A percentile compares a stretch with the other conserved stretches of the same genome.
These are phyloP conservation scores for Pheucticus melanocephalus DNA, from an alignment of 2,113 vertebrate species.

Conservation along the genomic window DNA sequence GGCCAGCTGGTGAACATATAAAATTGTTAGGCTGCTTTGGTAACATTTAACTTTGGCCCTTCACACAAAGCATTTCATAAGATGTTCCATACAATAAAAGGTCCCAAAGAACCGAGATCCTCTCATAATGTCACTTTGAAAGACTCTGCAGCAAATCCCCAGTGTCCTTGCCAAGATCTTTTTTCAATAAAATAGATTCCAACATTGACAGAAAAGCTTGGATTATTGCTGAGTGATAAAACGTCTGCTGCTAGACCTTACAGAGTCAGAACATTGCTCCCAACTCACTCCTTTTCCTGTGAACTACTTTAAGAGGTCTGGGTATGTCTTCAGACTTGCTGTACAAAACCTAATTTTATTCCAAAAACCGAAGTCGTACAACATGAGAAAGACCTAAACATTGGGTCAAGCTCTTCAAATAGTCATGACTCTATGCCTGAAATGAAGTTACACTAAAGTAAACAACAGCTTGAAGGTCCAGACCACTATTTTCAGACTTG, in stretches of 20 bases:
- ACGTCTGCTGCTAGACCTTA: neutral
- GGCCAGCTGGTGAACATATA: neutral
- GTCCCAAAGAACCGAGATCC: neutral
- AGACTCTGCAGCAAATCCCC: neutral
- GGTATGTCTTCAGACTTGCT: neutral
- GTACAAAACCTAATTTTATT: neutral
- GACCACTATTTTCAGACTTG: neutral
- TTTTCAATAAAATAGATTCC: conserved; percentile 42
- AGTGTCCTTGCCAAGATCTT: conserved; percentile 8
- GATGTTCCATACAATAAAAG: neutral
- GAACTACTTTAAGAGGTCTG: neutral
- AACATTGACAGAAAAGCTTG: conserved; percentile 20
- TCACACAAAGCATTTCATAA: neutral
- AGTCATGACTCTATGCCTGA: neutral
- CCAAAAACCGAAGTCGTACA: neutral
- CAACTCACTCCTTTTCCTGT: neutral
- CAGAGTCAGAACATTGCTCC: conserved; percentile 18
- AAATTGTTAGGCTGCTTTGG: neutral
- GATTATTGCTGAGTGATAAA: conserved; percentile 46
- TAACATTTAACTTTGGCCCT: neutral
- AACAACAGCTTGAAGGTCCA: neutral
- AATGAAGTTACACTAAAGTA: neutral
- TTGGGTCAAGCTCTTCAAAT: neutral
- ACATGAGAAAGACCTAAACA: neutral
- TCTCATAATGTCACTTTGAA: conserved; percentile 15